phyloP scores from a whole-genome alignment of 2,113 vertebrate genomes.

The Vanacampus margaritifer region DNA sequence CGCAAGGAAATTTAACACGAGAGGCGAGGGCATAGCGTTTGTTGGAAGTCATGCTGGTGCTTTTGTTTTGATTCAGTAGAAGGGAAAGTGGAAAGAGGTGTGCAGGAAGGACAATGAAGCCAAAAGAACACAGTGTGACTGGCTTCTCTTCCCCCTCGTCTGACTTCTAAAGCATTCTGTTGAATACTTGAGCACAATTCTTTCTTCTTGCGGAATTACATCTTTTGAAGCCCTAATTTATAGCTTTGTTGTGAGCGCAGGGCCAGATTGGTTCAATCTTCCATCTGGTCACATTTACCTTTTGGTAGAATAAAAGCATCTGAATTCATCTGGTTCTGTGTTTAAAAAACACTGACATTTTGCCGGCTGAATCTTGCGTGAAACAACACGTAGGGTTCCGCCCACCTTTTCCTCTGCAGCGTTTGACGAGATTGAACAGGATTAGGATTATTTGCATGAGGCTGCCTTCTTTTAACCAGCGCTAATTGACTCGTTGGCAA shows the following conservation, averaged over 20 bases:
- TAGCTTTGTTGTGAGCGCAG: no score
- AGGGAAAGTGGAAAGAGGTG: conserved; percentile 4
- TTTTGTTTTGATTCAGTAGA: conserved; percentile 12
- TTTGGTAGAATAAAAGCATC: no score
- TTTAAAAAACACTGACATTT: neutral
- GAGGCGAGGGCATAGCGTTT: neutral
- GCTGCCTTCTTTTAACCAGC: conserved; percentile 59
- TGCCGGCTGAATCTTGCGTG: neutral
- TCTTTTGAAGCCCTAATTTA: neutral
- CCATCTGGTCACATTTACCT: no score
- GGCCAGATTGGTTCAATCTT: no score
- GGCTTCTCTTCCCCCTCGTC: conserved; percentile 13
- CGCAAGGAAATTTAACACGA: neutral
- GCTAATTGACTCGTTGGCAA: conserved; percentile 61
- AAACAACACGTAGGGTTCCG: neutral
- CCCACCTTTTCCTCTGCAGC: neutral
- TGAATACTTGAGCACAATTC: neutral
- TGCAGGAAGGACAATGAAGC: conserved; percentile 9
- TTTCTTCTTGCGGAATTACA: neutral
- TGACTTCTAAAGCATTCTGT: neutral
- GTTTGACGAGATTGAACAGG: conserved; percentile 17
- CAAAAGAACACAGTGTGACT: conserved; percentile 38
- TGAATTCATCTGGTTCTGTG: no score
- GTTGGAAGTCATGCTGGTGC: conserved; percentile 6
- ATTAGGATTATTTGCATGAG: conserved; percentile 62